A percentile compares a stretch with the other conserved stretches of the same genome.
Conservation (phyloP, 2,888 invertebrate genomes). For the Tridacna crocea region DNA sequence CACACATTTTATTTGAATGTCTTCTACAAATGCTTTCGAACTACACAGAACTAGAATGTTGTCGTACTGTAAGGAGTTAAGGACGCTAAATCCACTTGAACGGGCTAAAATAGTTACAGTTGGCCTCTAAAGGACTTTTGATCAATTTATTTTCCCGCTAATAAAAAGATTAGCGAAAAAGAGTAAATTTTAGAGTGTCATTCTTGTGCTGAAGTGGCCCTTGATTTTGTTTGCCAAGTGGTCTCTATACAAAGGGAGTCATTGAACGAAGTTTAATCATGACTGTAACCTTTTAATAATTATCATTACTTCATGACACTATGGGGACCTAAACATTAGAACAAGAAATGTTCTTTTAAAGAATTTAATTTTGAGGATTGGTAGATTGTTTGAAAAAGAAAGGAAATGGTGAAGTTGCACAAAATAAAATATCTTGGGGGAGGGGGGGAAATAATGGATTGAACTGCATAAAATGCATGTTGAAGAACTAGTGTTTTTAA, state of each 20-base stretch:
- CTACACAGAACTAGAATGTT: no score
- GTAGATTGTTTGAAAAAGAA: no score
- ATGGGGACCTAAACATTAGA: no score
- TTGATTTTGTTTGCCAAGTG: constrained; percentile 26
- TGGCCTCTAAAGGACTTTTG: constrained; percentile 38
- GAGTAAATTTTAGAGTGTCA: constrained; percentile 43
- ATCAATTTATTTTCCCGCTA: constrained; percentile 40
- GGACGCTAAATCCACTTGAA: constrained; percentile 39
- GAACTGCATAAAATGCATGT: no score
- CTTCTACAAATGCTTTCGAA: no score
- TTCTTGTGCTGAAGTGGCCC: constrained; percentile 41
- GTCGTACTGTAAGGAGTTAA: background rate
- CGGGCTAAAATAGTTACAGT: constrained; percentile 15
- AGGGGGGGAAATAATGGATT: no score
- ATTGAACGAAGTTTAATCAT: constrained; percentile 9
- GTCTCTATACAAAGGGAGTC: constrained; percentile 17
- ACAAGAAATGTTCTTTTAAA: no score
- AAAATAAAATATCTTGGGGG: no score
- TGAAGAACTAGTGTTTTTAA: no score
- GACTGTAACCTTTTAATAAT: constrained; percentile 20
- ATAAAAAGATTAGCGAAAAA: constrained; percentile 36
- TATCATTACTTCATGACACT: background rate
- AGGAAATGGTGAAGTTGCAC: background rate
- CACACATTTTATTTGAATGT: no score
- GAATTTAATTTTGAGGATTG: no score